Evolutionary conservation across 2,888 invertebrate species (phyloP), one percentile per base, ranked within the genome.

Genomic region (Autographa pulchrina): DNA sequence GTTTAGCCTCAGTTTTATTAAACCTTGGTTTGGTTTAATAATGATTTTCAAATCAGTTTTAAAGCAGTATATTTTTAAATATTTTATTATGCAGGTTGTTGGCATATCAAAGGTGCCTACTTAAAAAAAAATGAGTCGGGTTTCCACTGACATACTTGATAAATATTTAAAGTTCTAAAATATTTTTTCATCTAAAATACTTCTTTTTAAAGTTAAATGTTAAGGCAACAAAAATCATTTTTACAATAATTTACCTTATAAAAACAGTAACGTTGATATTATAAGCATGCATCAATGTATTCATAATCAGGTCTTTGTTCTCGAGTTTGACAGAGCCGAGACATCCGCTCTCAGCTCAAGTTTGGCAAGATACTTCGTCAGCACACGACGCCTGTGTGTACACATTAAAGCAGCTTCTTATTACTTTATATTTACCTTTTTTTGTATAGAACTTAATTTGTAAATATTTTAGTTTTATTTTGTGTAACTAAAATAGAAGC

Each of bases 281-380:
- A 78, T 78, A 82, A 80, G 76, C 78, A 77, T 71, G 75, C 85
- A 85, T 84, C 77, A 70, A 78, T 76, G 73, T 85, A 81, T 81
- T 82, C 82, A 91, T 91, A 92, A 92, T 91, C 90, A 90, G 86
- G 88, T 85, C 89, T 93, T 92, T 92, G 92, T 92, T 88, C 87
- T 88, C 86, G 81, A 90, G 90, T 91, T 91, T 91, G 92, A 93
- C 93, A 92, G 92, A 91, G 93, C 89, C 87, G 92, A 90, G 92
- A 90, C 93, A 90, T 93, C 94, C 93, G 92, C 90, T 87, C 92
- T 91, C 85, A 68, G 86, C 72, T 92, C 83, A 88, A 93, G 93
- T 94, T 95, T 93, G 95, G 94, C 91, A 94, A 94, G 94, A 91
- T 92, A 92, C 90, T 91, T 88, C 86, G 92, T 94, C 93, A 94